These are phyloP conservation scores for Coptotermes formosanus DNA, from an alignment of 1,140 invertebrate genomes.

Conservation along the genomic window DNA sequence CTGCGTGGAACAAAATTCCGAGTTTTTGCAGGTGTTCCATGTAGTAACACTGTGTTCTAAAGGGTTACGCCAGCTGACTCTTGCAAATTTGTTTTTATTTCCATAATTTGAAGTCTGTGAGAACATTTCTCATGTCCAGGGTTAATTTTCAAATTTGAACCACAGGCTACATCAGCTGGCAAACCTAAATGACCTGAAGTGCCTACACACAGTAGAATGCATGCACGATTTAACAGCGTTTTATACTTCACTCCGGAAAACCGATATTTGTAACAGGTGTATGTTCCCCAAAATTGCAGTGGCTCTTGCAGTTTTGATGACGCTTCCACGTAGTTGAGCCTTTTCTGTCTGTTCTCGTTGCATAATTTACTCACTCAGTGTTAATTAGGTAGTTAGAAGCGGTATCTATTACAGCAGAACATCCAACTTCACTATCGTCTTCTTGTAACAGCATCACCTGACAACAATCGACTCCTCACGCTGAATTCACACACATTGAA, in stretches of 20 bases:
- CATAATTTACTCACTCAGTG: background rate
- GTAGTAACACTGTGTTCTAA: too few species aligned
- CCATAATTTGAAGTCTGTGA: too few species aligned
- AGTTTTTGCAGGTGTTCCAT: too few species aligned
- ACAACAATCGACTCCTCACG: too few species aligned
- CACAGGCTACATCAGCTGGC: too few species aligned
- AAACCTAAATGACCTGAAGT: too few species aligned
- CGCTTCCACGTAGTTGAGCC: background rate
- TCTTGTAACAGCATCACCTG: background rate
- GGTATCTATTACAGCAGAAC: background rate
- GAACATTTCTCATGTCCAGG: too few species aligned
- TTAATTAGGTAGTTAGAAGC: background rate
- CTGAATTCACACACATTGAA: too few species aligned
- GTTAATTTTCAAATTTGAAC: too few species aligned
- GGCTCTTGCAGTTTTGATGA: slow-evolving; percentile 2
- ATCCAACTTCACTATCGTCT: background rate
- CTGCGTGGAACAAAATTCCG: too few species aligned
- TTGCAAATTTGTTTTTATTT: too few species aligned
- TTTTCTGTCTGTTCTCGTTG: background rate
- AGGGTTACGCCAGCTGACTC: too few species aligned
- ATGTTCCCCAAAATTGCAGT: background rate
- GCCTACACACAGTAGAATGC: background rate
- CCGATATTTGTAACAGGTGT: background rate
- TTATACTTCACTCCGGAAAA: background rate
- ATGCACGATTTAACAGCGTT: background rate